Evolutionary conservation across 2,888 invertebrate genomes (phyloP), one percentile per base, ranked within the genome.

Genomic region (Lasioglossum calceatum): DNA sequence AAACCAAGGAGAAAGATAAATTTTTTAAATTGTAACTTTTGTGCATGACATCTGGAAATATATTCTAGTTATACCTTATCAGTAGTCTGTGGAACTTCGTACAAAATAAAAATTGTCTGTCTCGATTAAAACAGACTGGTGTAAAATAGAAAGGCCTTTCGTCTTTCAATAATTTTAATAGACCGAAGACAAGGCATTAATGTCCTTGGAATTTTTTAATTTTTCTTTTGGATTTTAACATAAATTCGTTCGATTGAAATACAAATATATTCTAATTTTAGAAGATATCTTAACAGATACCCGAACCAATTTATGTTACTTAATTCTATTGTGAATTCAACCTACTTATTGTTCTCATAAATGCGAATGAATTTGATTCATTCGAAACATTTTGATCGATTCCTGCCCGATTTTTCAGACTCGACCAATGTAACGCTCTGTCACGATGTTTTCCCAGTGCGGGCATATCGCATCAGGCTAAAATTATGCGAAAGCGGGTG

Each of bases 401-500:
- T 50, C 23, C 23, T 8, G 50, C 23, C 23, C 7, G 23, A 23
- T 50, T 58, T 58, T 58, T 58, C 4, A n/a, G 58, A 58, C 12
- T n/a, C 12, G 58, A 58, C 58, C n/a, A 10, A n/a, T n/a, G n/a
- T 12, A 58, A n/a, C 23, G 16, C 32, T 32, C 27, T 32, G 16
- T 61, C 27, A 61, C 36, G 44, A 32, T 27, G 79, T 73, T 47
- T 77, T 47, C 64, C 67, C 71, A 36, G 71, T 64, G 75, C 77
- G 81, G 75, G 79, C 76, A 71, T 27, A 77, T 72, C 12, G 39
- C 71, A 8, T 12, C 23, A 47, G n/a, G 81, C 19, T 75, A 47
- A 75, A 81, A 85, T 85, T 85, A 88, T 82, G 67, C 81, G 76
- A 64, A 82, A 81, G 39, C 83, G 84, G 88, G 81, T 85, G 76